Evolutionary conservation across 2,113 vertebrate species (phyloP).

Genomic region (Atractosteus spatula): DNA sequence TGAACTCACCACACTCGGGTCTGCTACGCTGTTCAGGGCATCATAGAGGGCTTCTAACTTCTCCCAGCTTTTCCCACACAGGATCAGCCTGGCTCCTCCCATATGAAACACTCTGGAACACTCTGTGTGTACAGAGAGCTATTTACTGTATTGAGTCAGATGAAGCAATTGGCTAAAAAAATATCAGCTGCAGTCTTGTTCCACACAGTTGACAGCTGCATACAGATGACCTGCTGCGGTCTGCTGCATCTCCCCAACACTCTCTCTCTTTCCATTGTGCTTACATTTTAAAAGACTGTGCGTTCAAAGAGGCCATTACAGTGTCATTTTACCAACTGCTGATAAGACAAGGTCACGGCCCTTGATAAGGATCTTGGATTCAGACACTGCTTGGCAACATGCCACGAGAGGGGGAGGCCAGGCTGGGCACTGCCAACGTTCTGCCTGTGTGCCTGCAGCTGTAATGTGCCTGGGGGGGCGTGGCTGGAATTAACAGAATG

Average conservation of each 20-base stretch:
- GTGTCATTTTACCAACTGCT: background rate
- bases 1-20: slow-evolving; percentile 76
- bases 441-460: background rate
- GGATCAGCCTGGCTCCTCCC: slow-evolving; percentile 83
- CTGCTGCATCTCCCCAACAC: background rate
- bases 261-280: background rate
- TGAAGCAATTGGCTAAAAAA: background rate
- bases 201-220: background rate
- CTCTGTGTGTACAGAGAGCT: slow-evolving; percentile 62
- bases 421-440: background rate
- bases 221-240: background rate
- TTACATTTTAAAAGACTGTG: background rate
- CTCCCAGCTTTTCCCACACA: slow-evolving; percentile 88
- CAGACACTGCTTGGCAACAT: background rate
- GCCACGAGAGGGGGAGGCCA: background rate
- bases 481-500: background rate
- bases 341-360: slow-evolving; percentile 3
- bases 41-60: slow-evolving; percentile 84
- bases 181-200: background rate
- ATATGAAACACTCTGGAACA: slow-evolving; percentile 83
- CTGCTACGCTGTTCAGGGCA: slow-evolving; percentile 71
- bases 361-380: slow-evolving; percentile 2
- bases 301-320: background rate
- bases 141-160: slow-evolving; percentile 2
- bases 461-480: background rate